Conservation (phyloP, 2,797 vertebrate species). For the Caiman crocodilus region DNA sequence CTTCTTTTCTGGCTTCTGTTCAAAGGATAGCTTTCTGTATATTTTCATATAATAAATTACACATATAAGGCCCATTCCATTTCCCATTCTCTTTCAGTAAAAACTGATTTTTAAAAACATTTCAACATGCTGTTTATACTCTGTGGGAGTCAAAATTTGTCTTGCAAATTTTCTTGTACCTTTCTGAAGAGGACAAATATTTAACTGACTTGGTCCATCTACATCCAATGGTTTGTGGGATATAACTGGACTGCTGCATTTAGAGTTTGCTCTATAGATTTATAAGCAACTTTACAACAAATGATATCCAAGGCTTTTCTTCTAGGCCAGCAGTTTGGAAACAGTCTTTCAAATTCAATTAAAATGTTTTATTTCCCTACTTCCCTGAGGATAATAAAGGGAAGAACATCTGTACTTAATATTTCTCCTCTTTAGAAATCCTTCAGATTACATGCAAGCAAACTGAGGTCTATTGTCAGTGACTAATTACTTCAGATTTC, state of each 20-base stretch:
- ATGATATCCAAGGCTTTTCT: background rate
- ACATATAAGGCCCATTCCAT: background rate
- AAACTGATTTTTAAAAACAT: background rate
- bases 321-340: constrained; percentile 8
- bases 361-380: constrained; percentile 6
- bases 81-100: background rate
- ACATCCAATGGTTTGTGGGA: background rate
- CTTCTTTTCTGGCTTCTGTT: background rate
- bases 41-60: background rate
- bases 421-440: background rate
- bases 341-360: background rate
- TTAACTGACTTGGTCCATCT: background rate
- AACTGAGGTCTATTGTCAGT: background rate
- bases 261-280: background rate
- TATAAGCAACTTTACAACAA: background rate
- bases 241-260: background rate
- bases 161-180: background rate
- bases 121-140: background rate
- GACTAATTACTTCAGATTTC: background rate
- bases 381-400: background rate
- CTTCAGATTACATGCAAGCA: background rate
- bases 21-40: background rate
- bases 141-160: background rate
- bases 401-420: constrained; percentile 18
- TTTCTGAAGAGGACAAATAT: background rate